Evolutionary conservation across 2,888 invertebrate species (phyloP), one percentile per base, ranked within the genome.

Genomic region (Amphiduros pacificus): DNA sequence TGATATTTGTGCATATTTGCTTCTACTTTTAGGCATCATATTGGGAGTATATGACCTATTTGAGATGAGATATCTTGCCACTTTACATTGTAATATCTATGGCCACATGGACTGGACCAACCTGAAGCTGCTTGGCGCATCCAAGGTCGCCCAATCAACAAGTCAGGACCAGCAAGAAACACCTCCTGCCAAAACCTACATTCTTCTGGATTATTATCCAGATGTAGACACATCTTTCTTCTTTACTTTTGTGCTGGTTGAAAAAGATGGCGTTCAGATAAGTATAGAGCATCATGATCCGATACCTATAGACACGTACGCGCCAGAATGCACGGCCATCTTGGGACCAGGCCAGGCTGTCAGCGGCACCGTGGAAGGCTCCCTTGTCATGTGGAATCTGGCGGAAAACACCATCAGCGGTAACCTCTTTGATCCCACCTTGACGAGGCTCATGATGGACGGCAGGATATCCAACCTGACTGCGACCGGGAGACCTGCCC

Each of bases 241-340:
- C 62, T 67, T 67, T 56, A 63, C 61, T 3, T 64, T 66, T 27
- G 31, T 56, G 20, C 40, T 66, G 22, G 29, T 40, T 14, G 63
- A 54, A 24, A 29, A 56, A 17, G n/a, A n/a, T n/a, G n/a, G n/a
- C n/a, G n/a, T n/a, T n/a, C 22, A 51, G 5, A 63, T 67, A 32
- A 53, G 51, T 48, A 67, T 68, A 66, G 62, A 64, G 11, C 56
- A 28, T 26, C 58, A 64, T 32, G 66, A 64, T 22, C 68, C 68
- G 1, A 14, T 67, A 0, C 63, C 64, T 28, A 26, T 67, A 28
- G 66, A 68, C 31, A 62, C 66, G 2, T 44, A 41, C 17, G 49
- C 56, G 17, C 63, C 64, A 22, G n/a, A 49, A 17, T 67, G 67
- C 50, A 40, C 57, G 24, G 40, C 40, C 2, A 20, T 64, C 20